Percentiles rank a stretch among this genome's conserved stretches.
phyloP scores from a whole-genome alignment of 2,888 invertebrate species.

The Bibio marci region DNA sequence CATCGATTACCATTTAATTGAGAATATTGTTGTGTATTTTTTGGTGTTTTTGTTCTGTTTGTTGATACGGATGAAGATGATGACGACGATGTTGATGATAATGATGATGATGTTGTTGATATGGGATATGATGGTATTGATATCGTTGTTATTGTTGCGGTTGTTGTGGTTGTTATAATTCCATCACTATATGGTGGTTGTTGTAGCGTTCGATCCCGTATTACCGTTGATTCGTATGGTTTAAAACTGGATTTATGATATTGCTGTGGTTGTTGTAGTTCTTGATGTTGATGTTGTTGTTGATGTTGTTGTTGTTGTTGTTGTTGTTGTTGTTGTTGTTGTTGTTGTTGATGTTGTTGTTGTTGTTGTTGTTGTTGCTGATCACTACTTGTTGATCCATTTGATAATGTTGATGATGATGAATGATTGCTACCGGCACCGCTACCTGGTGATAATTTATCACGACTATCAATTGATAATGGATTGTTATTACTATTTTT shows the following conservation, averaged over 20 bases:
- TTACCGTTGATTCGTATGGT: conserved; percentile 42
- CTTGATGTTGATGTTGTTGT: no score
- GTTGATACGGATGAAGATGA: conserved; percentile 6
- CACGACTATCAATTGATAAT: conserved; percentile 28
- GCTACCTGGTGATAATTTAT: conserved; percentile 42
- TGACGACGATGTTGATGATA: conserved; percentile 4
- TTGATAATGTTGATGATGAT: conserved; percentile 29
- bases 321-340: conserved; percentile 6
- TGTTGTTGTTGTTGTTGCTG: conserved; percentile 16
- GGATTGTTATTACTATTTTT: no score
- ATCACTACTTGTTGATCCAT: conserved; percentile 16
- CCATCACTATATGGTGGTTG: conserved; percentile 15
- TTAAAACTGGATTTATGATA: conserved; percentile 45
- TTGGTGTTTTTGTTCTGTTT: conserved; percentile 21
- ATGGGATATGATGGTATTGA: not conserved
- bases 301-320: no score
- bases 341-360: conserved; percentile 24
- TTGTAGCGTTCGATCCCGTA: conserved; percentile 15
- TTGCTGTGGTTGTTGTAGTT: no score
- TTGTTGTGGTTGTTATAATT: conserved; percentile 8
- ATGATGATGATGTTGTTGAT: not conserved
- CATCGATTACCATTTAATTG: conserved; percentile 33
- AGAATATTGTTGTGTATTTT: conserved; percentile 11
- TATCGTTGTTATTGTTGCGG: not conserved
- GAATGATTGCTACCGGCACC: no score